Percentiles rank a stretch among this genome's conserved stretches.
Evolutionary conservation across 2,888 invertebrate species (phyloP).

Genomic region (Byasa hedistus): DNA sequence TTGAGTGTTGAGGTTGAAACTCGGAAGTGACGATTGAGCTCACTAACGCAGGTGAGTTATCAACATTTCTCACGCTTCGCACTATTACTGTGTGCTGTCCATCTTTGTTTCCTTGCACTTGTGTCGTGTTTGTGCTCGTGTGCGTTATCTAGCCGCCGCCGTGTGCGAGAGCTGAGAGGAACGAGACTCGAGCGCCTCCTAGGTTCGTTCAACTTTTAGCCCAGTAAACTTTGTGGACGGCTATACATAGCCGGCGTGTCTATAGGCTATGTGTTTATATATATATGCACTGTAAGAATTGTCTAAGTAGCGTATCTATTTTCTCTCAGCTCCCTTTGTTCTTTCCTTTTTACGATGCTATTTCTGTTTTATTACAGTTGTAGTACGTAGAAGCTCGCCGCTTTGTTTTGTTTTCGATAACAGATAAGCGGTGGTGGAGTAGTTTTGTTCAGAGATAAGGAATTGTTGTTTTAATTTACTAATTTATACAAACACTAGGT

Average conservation of each 20-base stretch:
- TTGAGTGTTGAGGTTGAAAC: conserved; percentile 42
- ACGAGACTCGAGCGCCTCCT: conserved; percentile 62
- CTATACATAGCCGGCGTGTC: conserved; percentile 49
- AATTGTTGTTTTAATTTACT: background rate
- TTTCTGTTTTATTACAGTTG: conserved; percentile 29
- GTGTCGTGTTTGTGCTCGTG: conserved; percentile 44
- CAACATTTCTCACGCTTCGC: conserved; percentile 77
- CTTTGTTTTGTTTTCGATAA: conserved; percentile 20
- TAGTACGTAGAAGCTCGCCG: conserved; percentile 8
- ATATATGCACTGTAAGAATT: conserved; percentile 36
- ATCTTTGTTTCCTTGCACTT: conserved; percentile 54
- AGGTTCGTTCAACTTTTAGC: conserved; percentile 80
- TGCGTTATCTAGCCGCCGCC: conserved; percentile 41
- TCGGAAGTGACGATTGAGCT: conserved; percentile 73
- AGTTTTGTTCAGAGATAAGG: background rate
- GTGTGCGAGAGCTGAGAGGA: conserved; percentile 72
- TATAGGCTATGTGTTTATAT: conserved; percentile 47
- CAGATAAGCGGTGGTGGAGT: background rate
- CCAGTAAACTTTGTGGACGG: conserved; percentile 75
- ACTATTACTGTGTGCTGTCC: conserved; percentile 60
- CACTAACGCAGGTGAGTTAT: conserved; percentile 75
- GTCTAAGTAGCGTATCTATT: conserved; percentile 38
- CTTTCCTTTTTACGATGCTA: conserved; percentile 39
- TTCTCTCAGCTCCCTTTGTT: conserved; percentile 58
- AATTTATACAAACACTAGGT: background rate